Base-by-base conservation (phyloP, 2,888 invertebrate species). In the Dryobota labecula region DNA sequence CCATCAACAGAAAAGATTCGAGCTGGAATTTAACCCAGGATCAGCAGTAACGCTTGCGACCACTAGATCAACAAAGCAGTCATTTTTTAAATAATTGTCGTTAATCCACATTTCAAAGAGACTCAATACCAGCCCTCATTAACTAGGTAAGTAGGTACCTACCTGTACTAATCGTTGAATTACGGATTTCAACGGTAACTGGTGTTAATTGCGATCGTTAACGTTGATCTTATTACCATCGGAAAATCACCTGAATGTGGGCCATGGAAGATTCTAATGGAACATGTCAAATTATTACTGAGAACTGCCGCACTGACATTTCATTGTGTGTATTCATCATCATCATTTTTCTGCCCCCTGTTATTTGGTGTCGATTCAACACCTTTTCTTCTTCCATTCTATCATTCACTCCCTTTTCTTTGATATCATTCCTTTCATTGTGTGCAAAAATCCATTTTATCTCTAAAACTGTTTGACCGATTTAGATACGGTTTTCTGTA, bases 201-300 rank as follows among this genome's bases (percentile, higher is more conserved):
- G 57, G 47, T 49, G 85, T 57, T 84, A 84, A 84, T 85, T 78
- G 49, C 43, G 43, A 67, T 78, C 68, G 62, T 83, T 84, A 82
- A 53, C 67, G 54, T 30, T 43, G 27, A 62, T 63, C 61, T 62
- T 67, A 51, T 51, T 41, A 43, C 62, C 64, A 30, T 71, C 24
- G 85, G 85, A 85, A 85, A 84, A 80, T 56, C 58, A 80, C 80
- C 51, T 0, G 65, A 76, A 83, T 74, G 64, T 51, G 53, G 75
- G 73, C 57, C 76, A 74, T 72, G 84, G 84, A 84, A 82, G 45
- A 84, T 84, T 82, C 53, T 82, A 60, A 41, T 41, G 38, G 15
- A 41, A 41, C 38, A n/a, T 56, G 33, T 49, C n/a, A 54, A 63
- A 65, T 60, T 56, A n/a, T 65, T 45, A 30, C 27, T 41, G 54